Conservation (phyloP, 2,888 invertebrate species). For the Hylaea fasciaria region DNA sequence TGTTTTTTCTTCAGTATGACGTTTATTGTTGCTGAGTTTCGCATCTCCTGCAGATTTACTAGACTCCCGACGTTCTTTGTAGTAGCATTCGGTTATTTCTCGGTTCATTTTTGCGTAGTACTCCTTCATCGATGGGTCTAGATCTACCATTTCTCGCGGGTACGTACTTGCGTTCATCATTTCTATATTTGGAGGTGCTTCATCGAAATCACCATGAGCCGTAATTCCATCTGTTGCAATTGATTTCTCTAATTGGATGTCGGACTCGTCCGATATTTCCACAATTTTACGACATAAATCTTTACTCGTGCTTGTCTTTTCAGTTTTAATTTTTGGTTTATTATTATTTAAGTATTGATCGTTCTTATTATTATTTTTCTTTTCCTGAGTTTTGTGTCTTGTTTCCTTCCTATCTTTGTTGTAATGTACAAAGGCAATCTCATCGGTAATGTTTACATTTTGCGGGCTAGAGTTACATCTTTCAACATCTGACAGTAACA, state of each 20-base stretch:
- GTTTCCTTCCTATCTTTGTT: slow-evolving; percentile 17
- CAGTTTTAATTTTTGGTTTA: background rate
- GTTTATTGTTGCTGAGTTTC: background rate
- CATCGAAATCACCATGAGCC: slow-evolving; percentile 65
- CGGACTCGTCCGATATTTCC: slow-evolving; percentile 21
- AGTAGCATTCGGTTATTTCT: slow-evolving; percentile 41
- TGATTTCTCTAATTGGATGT: slow-evolving; percentile 52
- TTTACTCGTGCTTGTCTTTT: background rate
- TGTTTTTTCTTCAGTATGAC: background rate
- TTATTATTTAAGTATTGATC: background rate
- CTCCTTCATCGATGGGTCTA: slow-evolving; percentile 54
- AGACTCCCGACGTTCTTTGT: slow-evolving; percentile 21
- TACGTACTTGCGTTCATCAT: slow-evolving; percentile 48
- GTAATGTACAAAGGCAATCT: slow-evolving; percentile 38
- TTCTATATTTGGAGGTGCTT: slow-evolving; percentile 58
- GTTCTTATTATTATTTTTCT: background rate
- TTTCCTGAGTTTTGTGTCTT: slow-evolving; percentile 16
- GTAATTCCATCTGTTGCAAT: slow-evolving; percentile 66
- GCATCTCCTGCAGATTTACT: background rate
- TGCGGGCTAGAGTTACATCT: slow-evolving; percentile 46
- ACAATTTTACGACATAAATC: background rate
- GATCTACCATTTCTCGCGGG: slow-evolving; percentile 58
- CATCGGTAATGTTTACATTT: slow-evolving; percentile 45
- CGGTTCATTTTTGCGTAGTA: slow-evolving; percentile 58
- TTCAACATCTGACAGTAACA: slow-evolving; percentile 56